These are phyloP conservation scores for Nemotelus pantherinus DNA, from an alignment of 2,888 invertebrate genomes.

Conservation along the genomic window DNA sequence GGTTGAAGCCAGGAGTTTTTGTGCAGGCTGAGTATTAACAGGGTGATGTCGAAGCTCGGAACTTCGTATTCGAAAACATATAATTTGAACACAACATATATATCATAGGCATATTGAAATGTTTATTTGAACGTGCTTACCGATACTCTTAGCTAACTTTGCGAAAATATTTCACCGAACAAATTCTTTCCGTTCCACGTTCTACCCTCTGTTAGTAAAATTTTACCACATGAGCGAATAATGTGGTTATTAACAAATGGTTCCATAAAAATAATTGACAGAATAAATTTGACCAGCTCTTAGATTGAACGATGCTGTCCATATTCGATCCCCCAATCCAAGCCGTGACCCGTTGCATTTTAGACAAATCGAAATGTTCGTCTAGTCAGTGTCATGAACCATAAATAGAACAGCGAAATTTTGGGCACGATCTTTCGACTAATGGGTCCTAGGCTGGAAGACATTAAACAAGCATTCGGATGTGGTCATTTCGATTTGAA, in stretches of 20 bases:
- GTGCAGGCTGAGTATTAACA: no score
- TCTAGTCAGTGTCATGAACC: background rate
- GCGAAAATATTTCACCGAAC: no score
- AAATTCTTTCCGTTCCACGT: no score
- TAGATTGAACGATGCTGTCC: background rate
- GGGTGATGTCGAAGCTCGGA: no score
- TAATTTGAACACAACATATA: no score
- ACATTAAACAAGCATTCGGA: background rate
- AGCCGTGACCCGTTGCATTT: background rate
- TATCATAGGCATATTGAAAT: no score
- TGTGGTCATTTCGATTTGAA: background rate
- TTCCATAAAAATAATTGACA: constrained; percentile 7
- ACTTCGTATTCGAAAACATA: no score
- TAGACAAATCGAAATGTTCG: background rate
- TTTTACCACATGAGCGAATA: no score
- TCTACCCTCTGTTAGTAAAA: no score
- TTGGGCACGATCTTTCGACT: background rate
- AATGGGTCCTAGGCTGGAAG: background rate
- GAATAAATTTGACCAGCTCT: background rate
- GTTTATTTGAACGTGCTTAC: no score
- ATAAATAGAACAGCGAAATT: background rate
- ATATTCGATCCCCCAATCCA: background rate
- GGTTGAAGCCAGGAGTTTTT: no score
- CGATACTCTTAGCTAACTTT: no score
- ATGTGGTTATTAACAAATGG: background rate